Evolutionary conservation across 2,888 invertebrate genomes (phyloP).

Genomic region (Apamea monoglypha): DNA sequence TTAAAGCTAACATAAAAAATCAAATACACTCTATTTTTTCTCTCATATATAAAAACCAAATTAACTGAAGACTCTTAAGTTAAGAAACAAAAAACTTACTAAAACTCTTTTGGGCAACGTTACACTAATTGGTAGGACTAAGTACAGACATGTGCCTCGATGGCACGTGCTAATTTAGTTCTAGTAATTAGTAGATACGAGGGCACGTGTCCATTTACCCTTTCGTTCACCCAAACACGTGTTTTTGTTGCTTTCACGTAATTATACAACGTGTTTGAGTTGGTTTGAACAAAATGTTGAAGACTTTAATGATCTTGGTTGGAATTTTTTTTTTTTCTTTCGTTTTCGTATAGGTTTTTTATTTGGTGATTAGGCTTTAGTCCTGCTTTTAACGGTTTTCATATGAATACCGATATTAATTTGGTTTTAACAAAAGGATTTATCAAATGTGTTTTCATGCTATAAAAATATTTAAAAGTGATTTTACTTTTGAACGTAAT

Average conservation of each 20-base stretch:
- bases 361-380: neutral
- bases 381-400: neutral
- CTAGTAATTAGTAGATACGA: slow-evolving; percentile 34
- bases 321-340: neutral
- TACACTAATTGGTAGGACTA: slow-evolving; percentile 37
- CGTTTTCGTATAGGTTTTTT: neutral
- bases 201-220: slow-evolving; percentile 11
- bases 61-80: slow-evolving; percentile 1
- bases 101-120: slow-evolving; percentile 9
- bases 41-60: slow-evolving; percentile 11
- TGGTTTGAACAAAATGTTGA: neutral
- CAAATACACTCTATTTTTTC: slow-evolving; percentile 11
- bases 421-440: neutral
- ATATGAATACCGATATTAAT: neutral
- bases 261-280: slow-evolving; percentile 43
- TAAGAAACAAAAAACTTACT: slow-evolving; percentile 1
- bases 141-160: slow-evolving; percentile 20
- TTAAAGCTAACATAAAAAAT: slow-evolving; percentile 16
- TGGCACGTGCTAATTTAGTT: slow-evolving; percentile 38
- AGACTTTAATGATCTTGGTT: neutral
- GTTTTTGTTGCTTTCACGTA: slow-evolving; percentile 40
- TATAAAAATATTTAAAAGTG: neutral
- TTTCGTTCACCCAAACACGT: slow-evolving; percentile 42
- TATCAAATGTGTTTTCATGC: neutral
- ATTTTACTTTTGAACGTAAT: slow-evolving; percentile 2